Base-by-base conservation (phyloP, 2,888 invertebrate genomes). In the Calliphora vomitoria region DNA sequence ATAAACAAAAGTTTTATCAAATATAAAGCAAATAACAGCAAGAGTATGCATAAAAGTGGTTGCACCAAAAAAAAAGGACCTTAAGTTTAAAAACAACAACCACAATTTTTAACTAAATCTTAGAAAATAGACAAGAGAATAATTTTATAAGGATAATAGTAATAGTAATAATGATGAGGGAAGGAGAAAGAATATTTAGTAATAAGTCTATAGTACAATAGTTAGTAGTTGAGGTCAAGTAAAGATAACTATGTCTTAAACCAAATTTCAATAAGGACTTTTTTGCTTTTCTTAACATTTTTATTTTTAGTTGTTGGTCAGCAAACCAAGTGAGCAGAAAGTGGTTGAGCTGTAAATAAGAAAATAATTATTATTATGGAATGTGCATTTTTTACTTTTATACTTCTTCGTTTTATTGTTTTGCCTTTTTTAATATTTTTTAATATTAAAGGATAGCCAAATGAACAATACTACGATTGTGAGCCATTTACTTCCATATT, bases 201-300 rank as follows among this genome's bases (percentile, higher is more conserved):
- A 35, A 35, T 35, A 4, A 35, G 5, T 35, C 35, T 35, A 35
- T 35, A 55, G 58, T 25, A 25, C 25, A 1, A 25, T 25, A 58
- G 82, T 69, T 62, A 38, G n/a, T 11, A 79, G 68, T 80, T 68
- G 85, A 76, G 85, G 85, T 81, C 75, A 81, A 81, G 69, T 20
- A 62, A 62, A 47, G 69, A 85, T 85, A 81, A 71, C 85, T 60
- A 50, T 15, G 50, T 15, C 11, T 44, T 25, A 2, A 71, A 47
- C 44, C 38, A 62, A 62, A 71, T 53, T 35, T 71, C 13, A 71
- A 62, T 80, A 71, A 80, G 50, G 47, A 53, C 15, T 31, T 62
- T 20, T 71, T 50, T 15, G 35, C 18, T 10, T 8, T 55, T 75
- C 47, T 11, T n/a, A n/a, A n/a, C n/a, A 44, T 44, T 44, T 44